These are phyloP conservation scores for Ditylenchus dipsaci DNA, from an alignment of 1,140 invertebrate species.

Conservation along the genomic window DNA sequence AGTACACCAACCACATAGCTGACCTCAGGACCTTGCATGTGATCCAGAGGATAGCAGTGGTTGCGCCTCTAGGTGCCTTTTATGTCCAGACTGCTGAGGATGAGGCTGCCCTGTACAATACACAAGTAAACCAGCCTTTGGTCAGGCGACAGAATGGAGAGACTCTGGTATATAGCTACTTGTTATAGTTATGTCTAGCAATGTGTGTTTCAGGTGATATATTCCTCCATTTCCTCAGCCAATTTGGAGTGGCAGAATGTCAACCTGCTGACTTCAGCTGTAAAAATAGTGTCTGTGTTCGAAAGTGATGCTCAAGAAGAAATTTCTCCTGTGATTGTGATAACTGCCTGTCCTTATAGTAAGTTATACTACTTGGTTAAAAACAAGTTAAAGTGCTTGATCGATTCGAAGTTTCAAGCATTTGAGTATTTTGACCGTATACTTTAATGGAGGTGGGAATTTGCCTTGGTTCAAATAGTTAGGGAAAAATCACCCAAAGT, in stretches of 20 bases:
- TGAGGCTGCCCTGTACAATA: slow-evolving; percentile 15
- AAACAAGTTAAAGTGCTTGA: too few relatives aligned
- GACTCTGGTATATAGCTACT: slow-evolving; percentile 14
- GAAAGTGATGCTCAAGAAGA: slow-evolving; percentile 9
- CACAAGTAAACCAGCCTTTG: not conserved
- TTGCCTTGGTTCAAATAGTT: too few relatives aligned
- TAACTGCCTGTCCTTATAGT: slow-evolving; percentile 46
- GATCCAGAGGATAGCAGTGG: slow-evolving; percentile 38
- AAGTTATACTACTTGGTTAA: not conserved
- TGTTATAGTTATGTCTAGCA: not conserved
- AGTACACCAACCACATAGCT: slow-evolving; percentile 39
- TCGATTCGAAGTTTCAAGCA: too few relatives aligned
- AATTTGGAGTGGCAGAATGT: slow-evolving; percentile 40
- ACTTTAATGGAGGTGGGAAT: too few relatives aligned
- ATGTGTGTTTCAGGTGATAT: slow-evolving; percentile 27
- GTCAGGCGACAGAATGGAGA: slow-evolving; percentile 23
- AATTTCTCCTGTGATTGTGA: slow-evolving; percentile 34
- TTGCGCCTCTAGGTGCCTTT: slow-evolving; percentile 27
- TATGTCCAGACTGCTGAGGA: slow-evolving; percentile 21
- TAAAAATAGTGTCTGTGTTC: slow-evolving; percentile 40
- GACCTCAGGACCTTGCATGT: slow-evolving; percentile 40
- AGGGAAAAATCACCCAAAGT: too few relatives aligned
- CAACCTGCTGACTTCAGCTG: slow-evolving; percentile 28
- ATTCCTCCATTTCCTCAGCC: slow-evolving; percentile 44
- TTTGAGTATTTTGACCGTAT: too few relatives aligned